Percentiles rank a stretch among this genome's conserved stretches.
Conservation (phyloP, 2,797 vertebrate species). For the Urosaurus nigricauda region DNA sequence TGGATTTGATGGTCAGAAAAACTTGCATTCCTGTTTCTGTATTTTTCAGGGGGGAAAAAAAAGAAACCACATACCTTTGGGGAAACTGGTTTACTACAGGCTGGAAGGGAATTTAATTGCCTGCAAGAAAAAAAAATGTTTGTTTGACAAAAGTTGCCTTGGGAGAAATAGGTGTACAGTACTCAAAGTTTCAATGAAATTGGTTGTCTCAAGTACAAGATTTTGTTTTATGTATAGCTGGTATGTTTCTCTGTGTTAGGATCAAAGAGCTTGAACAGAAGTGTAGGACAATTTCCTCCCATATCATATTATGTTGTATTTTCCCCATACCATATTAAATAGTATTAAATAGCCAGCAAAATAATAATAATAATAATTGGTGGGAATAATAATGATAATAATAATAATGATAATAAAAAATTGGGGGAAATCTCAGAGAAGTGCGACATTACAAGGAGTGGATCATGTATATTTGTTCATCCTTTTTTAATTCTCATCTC, state of each 20-base stretch:
- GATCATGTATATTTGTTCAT: too few species aligned
- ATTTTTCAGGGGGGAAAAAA: slow-evolving; percentile 50
- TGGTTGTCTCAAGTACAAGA: slow-evolving; percentile 47
- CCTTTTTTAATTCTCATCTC: too few species aligned
- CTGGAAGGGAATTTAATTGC: slow-evolving; percentile 53
- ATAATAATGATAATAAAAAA: too few species aligned
- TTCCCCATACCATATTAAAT: slow-evolving; percentile 10
- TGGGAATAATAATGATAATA: too few species aligned
- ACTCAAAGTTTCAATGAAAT: slow-evolving; percentile 53
- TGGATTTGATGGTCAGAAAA: slow-evolving; percentile 61
- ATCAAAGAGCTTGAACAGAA: slow-evolving; percentile 56
- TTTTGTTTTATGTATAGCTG: slow-evolving; percentile 52
- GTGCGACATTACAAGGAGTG: too few species aligned
- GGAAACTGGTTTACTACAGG: slow-evolving; percentile 51
- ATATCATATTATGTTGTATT: too few species aligned
- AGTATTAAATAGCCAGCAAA: slow-evolving; percentile 39
- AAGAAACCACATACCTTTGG: slow-evolving; percentile 53
- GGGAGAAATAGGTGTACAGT: slow-evolving; percentile 39
- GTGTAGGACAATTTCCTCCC: slow-evolving; percentile 44
- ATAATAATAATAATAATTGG: too few species aligned
- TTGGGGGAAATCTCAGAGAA: too few species aligned
- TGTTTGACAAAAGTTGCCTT: slow-evolving; percentile 53
- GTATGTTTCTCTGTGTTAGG: slow-evolving; percentile 26
- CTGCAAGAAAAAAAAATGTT: slow-evolving; percentile 41
- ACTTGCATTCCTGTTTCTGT: slow-evolving; percentile 60